These are phyloP conservation scores for Pipistrellus nathusii DNA, from an alignment of 2,797 vertebrate genomes.

Conservation along the genomic window DNA sequence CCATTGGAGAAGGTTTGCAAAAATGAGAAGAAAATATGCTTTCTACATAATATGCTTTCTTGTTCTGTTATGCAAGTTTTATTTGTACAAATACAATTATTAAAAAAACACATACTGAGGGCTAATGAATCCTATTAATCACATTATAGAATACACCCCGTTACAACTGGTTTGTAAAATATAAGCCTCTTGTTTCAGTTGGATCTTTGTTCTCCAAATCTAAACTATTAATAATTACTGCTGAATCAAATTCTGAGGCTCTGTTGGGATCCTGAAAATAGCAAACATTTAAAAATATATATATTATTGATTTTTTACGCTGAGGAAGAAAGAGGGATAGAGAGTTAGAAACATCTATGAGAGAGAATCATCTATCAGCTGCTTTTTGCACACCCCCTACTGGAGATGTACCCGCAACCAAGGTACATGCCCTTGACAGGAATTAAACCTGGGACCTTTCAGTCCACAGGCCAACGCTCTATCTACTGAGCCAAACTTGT, in stretches of 20 bases:
- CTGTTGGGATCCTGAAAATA: not conserved
- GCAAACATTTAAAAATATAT: not conserved
- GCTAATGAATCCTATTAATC: not conserved
- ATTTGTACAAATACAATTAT: not conserved
- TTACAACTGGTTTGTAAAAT: not conserved
- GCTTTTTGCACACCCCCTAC: too few relatives aligned
- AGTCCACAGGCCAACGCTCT: too few relatives aligned
- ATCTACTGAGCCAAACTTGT: too few relatives aligned
- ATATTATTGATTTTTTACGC: too few relatives aligned
- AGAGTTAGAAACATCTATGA: too few relatives aligned
- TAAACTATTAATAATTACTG: not conserved
- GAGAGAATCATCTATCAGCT: too few relatives aligned
- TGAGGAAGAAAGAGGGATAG: too few relatives aligned
- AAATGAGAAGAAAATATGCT: constrained; percentile 7
- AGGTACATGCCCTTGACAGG: too few relatives aligned
- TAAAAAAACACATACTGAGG: not conserved
- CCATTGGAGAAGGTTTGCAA: not conserved
- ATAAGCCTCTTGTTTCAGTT: not conserved
- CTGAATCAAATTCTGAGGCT: not conserved
- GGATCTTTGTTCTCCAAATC: not conserved
- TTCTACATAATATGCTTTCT: not conserved
- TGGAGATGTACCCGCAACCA: too few relatives aligned
- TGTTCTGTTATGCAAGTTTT: not conserved
- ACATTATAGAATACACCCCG: not conserved
- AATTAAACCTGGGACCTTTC: too few relatives aligned